Evolutionary conservation across 2,113 vertebrate genomes (phyloP), one percentile per base, ranked within the genome.

Genomic region (Epinephelus moara): DNA sequence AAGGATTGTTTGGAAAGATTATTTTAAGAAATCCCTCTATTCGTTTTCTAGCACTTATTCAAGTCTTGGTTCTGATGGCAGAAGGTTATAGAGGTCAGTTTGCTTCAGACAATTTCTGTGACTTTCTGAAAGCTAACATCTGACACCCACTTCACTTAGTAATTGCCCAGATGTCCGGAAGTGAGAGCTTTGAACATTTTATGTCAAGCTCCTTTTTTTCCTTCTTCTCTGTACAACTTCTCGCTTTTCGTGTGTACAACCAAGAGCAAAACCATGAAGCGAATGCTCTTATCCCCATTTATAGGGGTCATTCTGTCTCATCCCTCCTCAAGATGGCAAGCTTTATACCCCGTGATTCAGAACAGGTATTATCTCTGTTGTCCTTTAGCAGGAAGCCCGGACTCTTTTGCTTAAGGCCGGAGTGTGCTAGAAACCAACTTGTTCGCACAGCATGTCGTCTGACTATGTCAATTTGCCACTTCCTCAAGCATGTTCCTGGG

Each of bases 401-500:
- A 30, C 30, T 30, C 30, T 30, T 30, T 30, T 30, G 30, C 30
- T 30, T 30, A 30, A 30, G 30, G 30, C 30, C 30, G 30, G 30
- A 30, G 30, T 30, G 30, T 4, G 30, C 30, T 30, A 30, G 30
- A 30, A 30, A 30, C 30, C 30, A 30, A 30, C 30, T 30, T 30
- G 30, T 30, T 30, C 0, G 30, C 30, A 30, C 30, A 30, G 30
- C 30, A 30, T 30, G 30, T 30, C 30, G 4, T 30, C 30, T 30
- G 30, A 30, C 30, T 9, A 27, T 27, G 18, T 19, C 21, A 25
- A 14, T 50, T 47, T 3, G 25, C 49, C 33, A 50, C n/a, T 50
- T 61, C 17, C 52, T 72, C 15, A 25, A 59, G 67, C 40, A 15
- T 40, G 47, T 73, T 81, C 68, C 70, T 56, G 19, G 6, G n/a